These are phyloP conservation scores for Orius insidiosus DNA, from an alignment of 1,140 invertebrate species.

Conservation along the genomic window DNA sequence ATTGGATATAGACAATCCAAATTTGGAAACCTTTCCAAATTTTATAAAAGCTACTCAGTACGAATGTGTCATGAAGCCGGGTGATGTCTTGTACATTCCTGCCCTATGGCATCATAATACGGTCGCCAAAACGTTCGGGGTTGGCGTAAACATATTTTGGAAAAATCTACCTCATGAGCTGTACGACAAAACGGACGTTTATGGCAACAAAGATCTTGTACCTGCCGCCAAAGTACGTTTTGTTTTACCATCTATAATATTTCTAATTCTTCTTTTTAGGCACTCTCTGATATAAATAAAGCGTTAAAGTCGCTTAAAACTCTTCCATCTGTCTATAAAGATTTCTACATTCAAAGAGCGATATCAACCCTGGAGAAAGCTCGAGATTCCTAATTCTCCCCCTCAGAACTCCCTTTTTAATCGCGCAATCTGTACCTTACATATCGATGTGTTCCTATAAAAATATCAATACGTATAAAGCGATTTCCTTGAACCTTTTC, in stretches of 20 bases:
- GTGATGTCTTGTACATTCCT: constrained; percentile 42
- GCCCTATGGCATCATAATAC: constrained; percentile 46
- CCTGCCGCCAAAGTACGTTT: constrained; percentile 27
- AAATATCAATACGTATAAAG: too few species aligned
- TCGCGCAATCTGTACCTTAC: too few species aligned
- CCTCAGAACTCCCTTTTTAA: too few species aligned
- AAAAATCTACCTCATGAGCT: constrained; percentile 28
- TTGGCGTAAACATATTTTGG: constrained; percentile 45
- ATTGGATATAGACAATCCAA: constrained; percentile 35
- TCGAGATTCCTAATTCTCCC: background rate
- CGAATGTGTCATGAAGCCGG: constrained; percentile 31
- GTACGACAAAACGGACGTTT: constrained; percentile 38
- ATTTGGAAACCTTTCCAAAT: constrained; percentile 29
- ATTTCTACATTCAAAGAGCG: constrained; percentile 32
- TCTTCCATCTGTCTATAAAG: constrained; percentile 31
- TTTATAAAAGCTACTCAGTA: constrained; percentile 28
- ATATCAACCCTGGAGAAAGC: constrained; percentile 19
- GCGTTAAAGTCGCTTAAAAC: constrained; percentile 29
- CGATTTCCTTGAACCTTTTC: too few species aligned
- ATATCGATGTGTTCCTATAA: too few species aligned
- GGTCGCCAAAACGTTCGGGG: constrained; percentile 30
- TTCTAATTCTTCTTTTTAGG: constrained; percentile 22
- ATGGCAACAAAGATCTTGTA: constrained; percentile 37
- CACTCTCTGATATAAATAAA: constrained; percentile 30
- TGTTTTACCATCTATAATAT: too few species aligned